Evolutionary conservation across 2,113 vertebrate species (phyloP), one percentile per base, ranked within the genome.

Genomic region (Aspidoscelis tigris): DNA sequence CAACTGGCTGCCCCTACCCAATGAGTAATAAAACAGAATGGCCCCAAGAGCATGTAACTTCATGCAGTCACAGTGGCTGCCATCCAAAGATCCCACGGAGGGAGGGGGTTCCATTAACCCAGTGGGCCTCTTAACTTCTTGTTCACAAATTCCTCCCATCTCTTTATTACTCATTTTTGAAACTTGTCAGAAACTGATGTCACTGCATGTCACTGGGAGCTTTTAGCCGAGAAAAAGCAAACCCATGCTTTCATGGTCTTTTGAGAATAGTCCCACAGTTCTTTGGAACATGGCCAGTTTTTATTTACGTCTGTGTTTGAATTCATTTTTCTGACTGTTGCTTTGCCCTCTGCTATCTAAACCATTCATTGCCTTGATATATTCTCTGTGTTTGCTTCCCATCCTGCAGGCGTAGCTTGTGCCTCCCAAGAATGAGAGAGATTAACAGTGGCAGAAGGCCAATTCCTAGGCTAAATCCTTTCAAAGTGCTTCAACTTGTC

Each of bases 381-480:
- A 71, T 78, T 84, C 39, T 71, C 21, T 55, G 12, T 58, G 69
- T 11, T 58, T 81, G 26, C 18, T 72, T 78, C 76, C 71, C 53
- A 33, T 84, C 66, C 83, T 33, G 16, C 55, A 14, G 53, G 53
- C 22, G 78, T 61, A 70, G 39, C 10, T 61, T 22, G 70, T 84
- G 50, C 66, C 53, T 71, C 66, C 75, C 26, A 76, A 41, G 47
- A 75, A 76, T 55, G 72, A 76, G 58, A 68, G 21, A 69, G 64
- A 83, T 74, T 74, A 82, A 58, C 76, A 78, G 82, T 78, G 66
- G 47, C 75, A 78, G 47, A 61, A 71, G 53, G 50, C 39, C 44
- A 68, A 10, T 41, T 76, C 44, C 39, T 84, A 77, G 39, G 39
- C 65, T 70, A 77, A 76, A 84, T 71, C 75, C 66, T 84, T 84